A percentile compares a stretch with the other conserved stretches of the same genome.
phyloP scores from a whole-genome alignment of 2,888 invertebrate species.

The Tenthredo notha region DNA sequence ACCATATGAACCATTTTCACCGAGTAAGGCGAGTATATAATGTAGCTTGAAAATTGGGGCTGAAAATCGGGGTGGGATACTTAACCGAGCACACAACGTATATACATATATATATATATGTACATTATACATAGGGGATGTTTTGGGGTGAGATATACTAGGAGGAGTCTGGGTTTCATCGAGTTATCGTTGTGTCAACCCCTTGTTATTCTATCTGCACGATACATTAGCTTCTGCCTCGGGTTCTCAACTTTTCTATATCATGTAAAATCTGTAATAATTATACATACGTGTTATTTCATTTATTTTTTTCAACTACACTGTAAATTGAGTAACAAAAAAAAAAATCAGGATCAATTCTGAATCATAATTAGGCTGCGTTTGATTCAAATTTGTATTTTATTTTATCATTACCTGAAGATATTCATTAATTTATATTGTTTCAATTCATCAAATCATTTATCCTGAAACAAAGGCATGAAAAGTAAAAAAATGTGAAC shows the following conservation, averaged over 20 bases:
- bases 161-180: conserved; percentile 20
- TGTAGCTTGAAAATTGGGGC: background rate
- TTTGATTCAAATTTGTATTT: background rate
- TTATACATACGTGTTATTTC: background rate
- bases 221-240: conserved; percentile 25
- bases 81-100: background rate
- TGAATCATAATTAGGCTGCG: background rate
- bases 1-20: conserved; percentile 2
- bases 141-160: conserved; percentile 26
- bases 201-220: conserved; percentile 44
- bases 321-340: too few species aligned
- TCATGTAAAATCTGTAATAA: background rate
- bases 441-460: too few species aligned
- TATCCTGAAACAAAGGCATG: background rate
- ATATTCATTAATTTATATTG: too few species aligned
- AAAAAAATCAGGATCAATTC: too few species aligned
- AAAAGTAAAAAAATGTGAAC: background rate
- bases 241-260: conserved; percentile 31
- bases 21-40: background rate
- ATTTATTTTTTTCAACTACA: too few species aligned
- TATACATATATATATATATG: background rate
- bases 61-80: conserved; percentile 14
- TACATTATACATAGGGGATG: background rate
- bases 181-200: conserved; percentile 44
- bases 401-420: too few species aligned